Percentiles rank a stretch among this genome's conserved stretches.
These are phyloP conservation scores for Amphiura filiformis DNA, from an alignment of 35 echinoderm and acorn worm genomes.

Conservation along the genomic window DNA sequence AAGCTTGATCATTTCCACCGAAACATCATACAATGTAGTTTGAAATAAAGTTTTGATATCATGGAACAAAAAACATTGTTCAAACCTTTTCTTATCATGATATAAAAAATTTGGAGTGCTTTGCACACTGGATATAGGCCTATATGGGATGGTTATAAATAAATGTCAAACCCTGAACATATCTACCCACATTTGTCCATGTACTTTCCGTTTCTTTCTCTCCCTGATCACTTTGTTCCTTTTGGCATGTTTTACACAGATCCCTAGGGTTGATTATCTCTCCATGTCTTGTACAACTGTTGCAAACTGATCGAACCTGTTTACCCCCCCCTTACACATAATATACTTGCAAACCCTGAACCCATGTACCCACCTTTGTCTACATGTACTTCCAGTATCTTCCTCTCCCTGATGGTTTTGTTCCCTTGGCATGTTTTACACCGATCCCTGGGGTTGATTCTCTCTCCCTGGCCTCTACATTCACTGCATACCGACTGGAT, in stretches of 20 bases:
- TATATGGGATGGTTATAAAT: no score
- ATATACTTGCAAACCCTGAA: no score
- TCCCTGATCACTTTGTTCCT: constrained; percentile 79
- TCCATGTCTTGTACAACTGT: constrained; percentile 64
- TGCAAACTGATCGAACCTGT: constrained; percentile 77
- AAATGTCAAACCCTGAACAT: no score
- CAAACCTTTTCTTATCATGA: no score
- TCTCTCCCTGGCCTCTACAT: constrained; percentile 81
- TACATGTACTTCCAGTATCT: constrained; percentile 95
- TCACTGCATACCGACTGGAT: constrained; percentile 68
- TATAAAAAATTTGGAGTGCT: no score
- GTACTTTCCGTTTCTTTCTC: constrained; percentile 90
- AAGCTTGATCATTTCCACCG: no score
- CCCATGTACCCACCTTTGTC: constrained; percentile 95
- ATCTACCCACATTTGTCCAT: constrained; percentile 92
- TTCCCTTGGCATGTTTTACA: constrained; percentile 82
- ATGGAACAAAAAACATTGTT: no score
- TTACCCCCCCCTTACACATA: no score
- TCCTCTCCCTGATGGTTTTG: constrained; percentile 80
- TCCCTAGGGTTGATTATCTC: constrained; percentile 86
- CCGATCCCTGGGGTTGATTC: constrained; percentile 75
- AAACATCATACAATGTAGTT: no score
- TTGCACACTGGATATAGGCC: no score
- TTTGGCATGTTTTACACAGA: constrained; percentile 71
- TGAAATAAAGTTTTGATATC: no score